phyloP scores from a whole-genome alignment of 2,113 vertebrate species.

The Odontophorus gujanensis region DNA sequence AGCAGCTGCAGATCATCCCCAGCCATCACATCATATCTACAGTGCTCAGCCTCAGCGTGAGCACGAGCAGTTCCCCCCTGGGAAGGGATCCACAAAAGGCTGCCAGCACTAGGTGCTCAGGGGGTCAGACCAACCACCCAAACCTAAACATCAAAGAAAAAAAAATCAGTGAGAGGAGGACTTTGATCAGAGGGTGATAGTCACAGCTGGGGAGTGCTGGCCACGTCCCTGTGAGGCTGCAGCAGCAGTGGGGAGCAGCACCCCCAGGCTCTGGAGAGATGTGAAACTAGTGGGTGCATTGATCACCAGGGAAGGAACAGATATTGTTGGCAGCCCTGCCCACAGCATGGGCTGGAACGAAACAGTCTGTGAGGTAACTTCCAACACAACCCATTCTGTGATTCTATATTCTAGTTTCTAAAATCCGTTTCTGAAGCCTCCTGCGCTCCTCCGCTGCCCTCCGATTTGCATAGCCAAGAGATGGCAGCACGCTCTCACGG shows the following conservation, averaged over 20 bases:
- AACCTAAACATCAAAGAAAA: background rate
- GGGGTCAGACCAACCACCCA: background rate
- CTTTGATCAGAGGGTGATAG: background rate
- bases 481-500: slow-evolving; percentile 48
- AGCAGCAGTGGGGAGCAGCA: background rate
- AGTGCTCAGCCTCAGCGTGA: background rate
- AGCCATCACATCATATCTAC: background rate
- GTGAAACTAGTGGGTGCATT: too few species aligned
- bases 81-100: background rate
- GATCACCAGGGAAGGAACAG: background rate
- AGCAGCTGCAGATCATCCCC: rapidly evolving
- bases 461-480: slow-evolving; percentile 28
- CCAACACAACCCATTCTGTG: too few species aligned
- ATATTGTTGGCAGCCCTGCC: background rate
- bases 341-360: too few species aligned
- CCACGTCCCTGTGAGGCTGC: background rate
- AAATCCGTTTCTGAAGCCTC: background rate
- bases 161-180: background rate
- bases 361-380: too few species aligned
- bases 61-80: too few species aligned
- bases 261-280: too few species aligned
- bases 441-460: rapidly evolving
- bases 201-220: too few species aligned
- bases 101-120: background rate
- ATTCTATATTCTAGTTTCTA: background rate